Evolutionary conservation across 2,888 invertebrate species (phyloP).

Genomic region (Cheilosia urbana): DNA sequence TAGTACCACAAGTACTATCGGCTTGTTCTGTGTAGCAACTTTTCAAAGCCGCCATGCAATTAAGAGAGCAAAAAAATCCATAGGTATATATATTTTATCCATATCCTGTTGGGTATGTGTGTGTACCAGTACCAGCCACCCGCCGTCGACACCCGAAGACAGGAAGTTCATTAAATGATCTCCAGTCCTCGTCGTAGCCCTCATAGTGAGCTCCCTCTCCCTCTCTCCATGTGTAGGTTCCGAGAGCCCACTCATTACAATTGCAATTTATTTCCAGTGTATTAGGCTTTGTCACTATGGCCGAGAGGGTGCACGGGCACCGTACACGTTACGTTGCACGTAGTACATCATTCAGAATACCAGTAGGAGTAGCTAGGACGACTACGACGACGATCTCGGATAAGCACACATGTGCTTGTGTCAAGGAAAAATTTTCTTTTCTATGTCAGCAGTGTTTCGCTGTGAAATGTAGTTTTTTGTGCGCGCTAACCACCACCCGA

Average conservation of each 20-base stretch:
- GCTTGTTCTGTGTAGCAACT: constrained; percentile 59
- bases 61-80: constrained; percentile 16
- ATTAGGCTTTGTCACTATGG: constrained; percentile 70
- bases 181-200: constrained; percentile 24
- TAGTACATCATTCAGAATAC: constrained; percentile 8
- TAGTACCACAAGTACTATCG: constrained; percentile 47
- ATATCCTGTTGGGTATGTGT: constrained; percentile 44
- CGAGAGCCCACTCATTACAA: constrained; percentile 73
- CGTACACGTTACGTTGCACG: not conserved
- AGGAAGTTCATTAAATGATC: constrained; percentile 74
- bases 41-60: constrained; percentile 67
- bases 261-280: constrained; percentile 75
- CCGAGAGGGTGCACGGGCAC: constrained; percentile 9
- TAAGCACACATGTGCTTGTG: constrained; percentile 72
- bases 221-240: constrained; percentile 23
- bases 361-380: constrained; percentile 12
- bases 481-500: constrained; percentile 1
- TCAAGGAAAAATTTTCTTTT: constrained; percentile 70
- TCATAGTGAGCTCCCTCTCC: constrained; percentile 8
- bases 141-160: constrained; percentile 14
- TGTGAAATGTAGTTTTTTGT: constrained; percentile 42
- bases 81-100: constrained; percentile 33
- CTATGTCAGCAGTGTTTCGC: constrained; percentile 65
- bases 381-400: constrained; percentile 55
- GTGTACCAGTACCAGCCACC: not conserved